These are phyloP conservation scores for Leuciscus idus DNA, from an alignment of 2,113 vertebrate genomes.

Conservation along the genomic window DNA sequence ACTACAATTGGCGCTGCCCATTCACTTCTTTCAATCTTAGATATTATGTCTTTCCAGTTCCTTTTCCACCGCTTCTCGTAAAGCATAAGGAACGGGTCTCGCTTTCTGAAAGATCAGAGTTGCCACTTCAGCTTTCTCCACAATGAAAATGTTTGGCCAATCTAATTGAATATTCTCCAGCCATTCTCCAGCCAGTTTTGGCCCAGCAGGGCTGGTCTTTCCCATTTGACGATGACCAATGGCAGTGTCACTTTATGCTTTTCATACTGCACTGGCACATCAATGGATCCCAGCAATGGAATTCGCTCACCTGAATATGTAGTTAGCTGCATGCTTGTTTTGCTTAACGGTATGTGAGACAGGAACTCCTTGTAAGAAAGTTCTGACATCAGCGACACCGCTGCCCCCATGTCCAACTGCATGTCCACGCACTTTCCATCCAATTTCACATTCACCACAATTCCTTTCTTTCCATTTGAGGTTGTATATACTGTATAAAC, in stretches of 20 bases:
- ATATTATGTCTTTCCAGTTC: neutral
- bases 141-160: neutral
- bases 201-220: neutral
- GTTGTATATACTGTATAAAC: slow-evolving; percentile 39
- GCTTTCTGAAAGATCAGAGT: neutral
- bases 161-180: neutral
- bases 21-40: neutral
- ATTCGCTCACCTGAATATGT: neutral
- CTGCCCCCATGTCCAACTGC: slow-evolving; percentile 43
- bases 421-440: slow-evolving; percentile 24
- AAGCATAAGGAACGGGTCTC: neutral
- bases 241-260: neutral
- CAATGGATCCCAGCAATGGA: no score
- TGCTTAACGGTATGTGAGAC: slow-evolving; percentile 2
- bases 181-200: no score
- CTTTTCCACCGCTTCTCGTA: neutral
- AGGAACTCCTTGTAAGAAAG: slow-evolving; percentile 15
- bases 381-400: slow-evolving; percentile 37
- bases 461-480: neutral
- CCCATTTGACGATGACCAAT: neutral
- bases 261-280: neutral
- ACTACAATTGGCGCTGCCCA: neutral
- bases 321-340: slow-evolving; percentile 14
- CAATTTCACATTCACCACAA: slow-evolving; percentile 25
- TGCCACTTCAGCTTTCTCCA: neutral